Base-by-base conservation (phyloP, 2,888 invertebrate genomes). In the Ganaspis brasiliensis region DNA sequence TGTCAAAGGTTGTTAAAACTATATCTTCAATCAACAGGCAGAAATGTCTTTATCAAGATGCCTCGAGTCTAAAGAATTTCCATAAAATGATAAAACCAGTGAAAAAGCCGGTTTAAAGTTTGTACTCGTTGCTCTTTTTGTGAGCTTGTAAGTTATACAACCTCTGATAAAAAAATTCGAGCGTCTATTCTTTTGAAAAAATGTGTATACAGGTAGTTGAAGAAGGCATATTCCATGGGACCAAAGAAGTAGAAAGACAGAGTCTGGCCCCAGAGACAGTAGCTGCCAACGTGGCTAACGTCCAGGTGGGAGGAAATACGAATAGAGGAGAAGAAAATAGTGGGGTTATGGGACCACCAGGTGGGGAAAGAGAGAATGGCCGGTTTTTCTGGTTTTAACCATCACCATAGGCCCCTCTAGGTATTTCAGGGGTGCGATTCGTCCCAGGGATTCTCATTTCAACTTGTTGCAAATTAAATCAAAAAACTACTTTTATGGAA, bases 371-470 rank as follows among this genome's bases (percentile, higher is more conserved):
- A 81, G 82, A 74, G 80, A 75, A 76, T 82, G 89, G 88, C 90
- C 89, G 90, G 90, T 90, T 90, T 90, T 90, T 89, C 90, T 90
- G 90, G 90, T 90, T 90, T 85, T 82, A 74, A 78, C 71, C 76
- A 56, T 72, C 82, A 84, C 83, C 80, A 81, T 77, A 79, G 81
- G 78, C 81, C 81, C 85, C 82, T 81, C 82, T 79, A 84, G 85
- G 81, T 82, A 83, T 83, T 83, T 78, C 82, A 82, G 81, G 82
- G 79, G 80, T 80, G 82, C 81, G 79, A 83, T 82, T 82, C 79
- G 59, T 63, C 72, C 79, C 72, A 73, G 9, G 75, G 80, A 76
- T 79, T 79, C 81, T 76, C 80, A 79, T 52, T 67, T 67, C 21
- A 40, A 45, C 37, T 67, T 45, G 9, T 61, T 61, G 8, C 19